Conservation (phyloP, 1,140 invertebrate genomes). For the Scylla paramamosain region DNA sequence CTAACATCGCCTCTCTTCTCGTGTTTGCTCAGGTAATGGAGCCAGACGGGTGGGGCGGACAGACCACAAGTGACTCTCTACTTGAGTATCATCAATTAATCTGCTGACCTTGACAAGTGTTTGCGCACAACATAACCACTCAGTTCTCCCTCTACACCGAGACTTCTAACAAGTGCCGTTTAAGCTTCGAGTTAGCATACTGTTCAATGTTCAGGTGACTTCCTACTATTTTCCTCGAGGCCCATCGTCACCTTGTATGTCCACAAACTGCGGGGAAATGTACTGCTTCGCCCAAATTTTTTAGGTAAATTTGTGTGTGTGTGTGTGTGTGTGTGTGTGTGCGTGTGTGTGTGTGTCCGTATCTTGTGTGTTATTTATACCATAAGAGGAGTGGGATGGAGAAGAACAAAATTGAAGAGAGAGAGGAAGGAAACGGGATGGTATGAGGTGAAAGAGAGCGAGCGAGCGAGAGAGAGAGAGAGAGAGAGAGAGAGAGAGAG, state of each 20-base stretch:
- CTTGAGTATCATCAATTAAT: neutral
- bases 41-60: neutral
- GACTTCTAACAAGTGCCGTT: neutral
- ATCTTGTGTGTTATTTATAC: no score
- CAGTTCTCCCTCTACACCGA: neutral
- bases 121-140: neutral
- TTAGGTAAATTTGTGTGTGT: no score
- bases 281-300: no score
- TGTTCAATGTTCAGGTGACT: no score
- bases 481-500: neutral
- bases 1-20: neutral
- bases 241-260: no score
- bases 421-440: neutral
- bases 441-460: neutral
- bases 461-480: neutral
- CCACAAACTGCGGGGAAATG: no score
- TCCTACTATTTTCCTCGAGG: no score
- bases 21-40: slow-evolving; percentile 12
- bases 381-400: neutral
- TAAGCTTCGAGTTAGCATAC: no score
- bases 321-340: no score
- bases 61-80: neutral
- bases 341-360: no score
- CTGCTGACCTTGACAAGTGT: neutral
- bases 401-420: neutral